These are phyloP conservation scores for Saturnia japonica DNA, from an alignment of 2,888 invertebrate genomes.

Conservation along the genomic window DNA sequence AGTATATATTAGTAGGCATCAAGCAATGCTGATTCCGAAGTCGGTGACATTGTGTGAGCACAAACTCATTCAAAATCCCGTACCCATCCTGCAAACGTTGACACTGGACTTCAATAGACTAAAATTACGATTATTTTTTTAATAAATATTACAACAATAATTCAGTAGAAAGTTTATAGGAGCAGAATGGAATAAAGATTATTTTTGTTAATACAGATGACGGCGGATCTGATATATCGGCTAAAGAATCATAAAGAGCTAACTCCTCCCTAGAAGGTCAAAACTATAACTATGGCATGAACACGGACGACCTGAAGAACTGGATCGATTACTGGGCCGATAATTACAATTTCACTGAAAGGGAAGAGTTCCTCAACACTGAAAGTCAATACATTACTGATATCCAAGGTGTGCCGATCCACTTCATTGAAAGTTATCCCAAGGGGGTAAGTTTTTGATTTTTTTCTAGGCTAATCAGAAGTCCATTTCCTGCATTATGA, in stretches of 20 bases:
- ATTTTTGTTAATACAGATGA: constrained; percentile 21
- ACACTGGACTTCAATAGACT: no score
- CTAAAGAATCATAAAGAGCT: constrained; percentile 10
- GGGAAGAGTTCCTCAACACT: constrained; percentile 10
- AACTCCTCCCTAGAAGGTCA: constrained; percentile 12
- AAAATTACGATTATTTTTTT: no score
- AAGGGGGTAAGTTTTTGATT: background rate
- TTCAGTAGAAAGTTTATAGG: background rate
- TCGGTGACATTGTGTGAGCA: no score
- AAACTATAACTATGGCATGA: background rate
- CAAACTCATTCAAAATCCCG: no score
- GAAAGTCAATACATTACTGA: constrained; percentile 23
- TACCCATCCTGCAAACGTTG: no score
- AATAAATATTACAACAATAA: no score
- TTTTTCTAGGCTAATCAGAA: background rate
- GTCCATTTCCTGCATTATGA: no score
- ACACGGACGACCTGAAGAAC: constrained; percentile 3
- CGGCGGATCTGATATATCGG: constrained; percentile 23
- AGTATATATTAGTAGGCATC: no score
- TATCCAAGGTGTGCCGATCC: constrained; percentile 12
- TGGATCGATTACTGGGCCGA: constrained; percentile 18
- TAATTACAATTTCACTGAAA: constrained; percentile 16
- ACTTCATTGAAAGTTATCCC: background rate
- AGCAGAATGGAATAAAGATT: background rate
- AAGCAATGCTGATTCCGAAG: no score